These are phyloP conservation scores for Oryzias melastigma DNA, from an alignment of 2,113 vertebrate genomes.

Conservation along the genomic window DNA sequence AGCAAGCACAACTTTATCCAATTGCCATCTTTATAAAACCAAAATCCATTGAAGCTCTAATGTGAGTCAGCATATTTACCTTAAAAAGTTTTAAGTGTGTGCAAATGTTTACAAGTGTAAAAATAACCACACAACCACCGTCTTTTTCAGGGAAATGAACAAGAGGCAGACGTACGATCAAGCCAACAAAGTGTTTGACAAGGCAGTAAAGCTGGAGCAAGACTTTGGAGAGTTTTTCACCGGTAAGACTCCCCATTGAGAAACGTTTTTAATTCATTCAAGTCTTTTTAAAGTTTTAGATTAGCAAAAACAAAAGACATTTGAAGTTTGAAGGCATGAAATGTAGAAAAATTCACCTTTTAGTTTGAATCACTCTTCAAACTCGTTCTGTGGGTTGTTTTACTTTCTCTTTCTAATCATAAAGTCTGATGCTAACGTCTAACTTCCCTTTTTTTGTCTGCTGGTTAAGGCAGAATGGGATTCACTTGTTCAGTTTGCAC, in stretches of 20 bases:
- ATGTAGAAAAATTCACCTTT: too few species aligned
- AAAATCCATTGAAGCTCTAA: conserved; percentile 96
- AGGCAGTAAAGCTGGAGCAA: conserved; percentile 97
- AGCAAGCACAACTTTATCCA: conserved; percentile 98
- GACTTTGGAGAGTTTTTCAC: conserved; percentile 99
- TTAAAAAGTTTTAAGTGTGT: not conserved
- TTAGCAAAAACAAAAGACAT: too few species aligned
- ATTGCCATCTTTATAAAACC: conserved; percentile 99
- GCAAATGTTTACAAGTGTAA: too few species aligned
- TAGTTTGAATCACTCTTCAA: too few species aligned
- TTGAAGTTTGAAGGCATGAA: too few species aligned
- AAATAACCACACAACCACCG: not conserved
- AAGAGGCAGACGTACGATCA: conserved; percentile 97
- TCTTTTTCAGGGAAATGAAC: conserved; percentile 92
- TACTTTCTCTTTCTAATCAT: too few species aligned
- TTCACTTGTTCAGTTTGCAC: too few species aligned
- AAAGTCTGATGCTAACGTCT: too few species aligned
- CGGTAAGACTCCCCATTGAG: conserved; percentile 75
- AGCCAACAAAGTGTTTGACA: conserved; percentile 97
- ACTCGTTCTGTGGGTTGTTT: too few species aligned
- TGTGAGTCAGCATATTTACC: conserved; percentile 80
- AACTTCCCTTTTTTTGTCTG: too few species aligned
- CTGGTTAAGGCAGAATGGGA: too few species aligned
- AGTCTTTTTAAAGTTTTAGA: too few species aligned
- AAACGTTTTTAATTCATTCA: not conserved